These are phyloP conservation scores for Streptopelia turtur DNA, from an alignment of 2,797 vertebrate species.

Conservation along the genomic window DNA sequence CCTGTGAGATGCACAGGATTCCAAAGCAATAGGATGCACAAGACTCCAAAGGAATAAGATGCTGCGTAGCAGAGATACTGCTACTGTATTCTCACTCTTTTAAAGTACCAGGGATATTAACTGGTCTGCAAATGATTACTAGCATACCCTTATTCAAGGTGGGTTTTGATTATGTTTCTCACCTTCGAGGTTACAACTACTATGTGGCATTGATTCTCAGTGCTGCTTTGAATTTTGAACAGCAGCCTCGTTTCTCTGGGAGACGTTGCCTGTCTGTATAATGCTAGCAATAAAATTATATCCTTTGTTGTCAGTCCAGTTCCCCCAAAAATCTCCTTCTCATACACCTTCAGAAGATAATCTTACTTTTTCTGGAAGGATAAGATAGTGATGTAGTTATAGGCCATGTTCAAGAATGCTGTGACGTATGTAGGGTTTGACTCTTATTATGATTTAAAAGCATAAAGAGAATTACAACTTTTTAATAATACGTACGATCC, in stretches of 20 bases:
- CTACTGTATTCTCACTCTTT: not conserved
- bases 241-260: not conserved
- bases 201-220: not conserved
- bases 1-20: not conserved
- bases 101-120: not conserved
- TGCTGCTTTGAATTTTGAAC: slow-evolving; percentile 27
- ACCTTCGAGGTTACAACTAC: not conserved
- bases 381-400: not conserved
- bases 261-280: not conserved
- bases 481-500: not conserved
- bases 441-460: not conserved
- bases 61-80: not conserved
- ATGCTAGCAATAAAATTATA: not conserved
- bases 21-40: not conserved
- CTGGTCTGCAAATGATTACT: not conserved
- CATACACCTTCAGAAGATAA: not conserved
- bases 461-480: not conserved
- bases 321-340: not conserved
- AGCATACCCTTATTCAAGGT: not conserved
- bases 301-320: not conserved
- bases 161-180: not conserved
- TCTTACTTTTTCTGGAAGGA: not conserved
- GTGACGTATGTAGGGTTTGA: not conserved
- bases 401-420: not conserved
- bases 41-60: not conserved